Evolutionary conservation across 2,113 vertebrate genomes (phyloP), one percentile per base, ranked within the genome.

Genomic region (Apodemus speciosus): DNA sequence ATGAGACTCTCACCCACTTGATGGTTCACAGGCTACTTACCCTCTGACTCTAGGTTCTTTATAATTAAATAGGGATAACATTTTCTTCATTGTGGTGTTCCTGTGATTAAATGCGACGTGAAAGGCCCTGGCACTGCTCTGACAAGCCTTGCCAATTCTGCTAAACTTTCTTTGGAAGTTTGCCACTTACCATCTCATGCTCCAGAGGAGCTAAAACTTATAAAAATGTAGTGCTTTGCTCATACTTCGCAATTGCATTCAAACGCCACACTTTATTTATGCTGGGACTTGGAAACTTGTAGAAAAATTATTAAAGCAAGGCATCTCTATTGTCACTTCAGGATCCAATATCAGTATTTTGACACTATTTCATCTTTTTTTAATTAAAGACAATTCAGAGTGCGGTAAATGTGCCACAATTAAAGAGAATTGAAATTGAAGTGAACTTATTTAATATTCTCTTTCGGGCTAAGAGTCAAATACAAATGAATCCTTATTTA

Each of bases 401-500:
- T 85, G 40, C 58, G 91, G 84, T n/a, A 91, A 91, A 80, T 87
- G 6, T 79, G 40, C 21, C 60, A 93, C 40, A 92, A 88, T 88
- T 38, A 93, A 95, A 93, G 84, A 94, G 90, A 96, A 94, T 14
- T 84, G 86, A 96, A 95, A 71, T 84, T 15, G 64, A 96, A 85
- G 21, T 75, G 77, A 89, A 92, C 30, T 94, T 89, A 80, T 89
- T 93, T 94, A 92, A 76, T 89, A 91, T 80, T 92, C 60, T 25
- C 56, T 95, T 87, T 91, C 35, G 94, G 89, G 64, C 79, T 89
- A 71, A 92, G 77, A 87, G 88, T 94, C 79, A 94, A 92, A 25
- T 46, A 49, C 89, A 90, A 79, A 49, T 68, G 64, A 89, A 64
- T 80, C 71, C 53, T 92, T 58, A 84, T 89, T 90, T 91, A 80